Base-by-base conservation (phyloP, 2,797 vertebrate genomes). In the Pipistrellus pygmaeus region DNA sequence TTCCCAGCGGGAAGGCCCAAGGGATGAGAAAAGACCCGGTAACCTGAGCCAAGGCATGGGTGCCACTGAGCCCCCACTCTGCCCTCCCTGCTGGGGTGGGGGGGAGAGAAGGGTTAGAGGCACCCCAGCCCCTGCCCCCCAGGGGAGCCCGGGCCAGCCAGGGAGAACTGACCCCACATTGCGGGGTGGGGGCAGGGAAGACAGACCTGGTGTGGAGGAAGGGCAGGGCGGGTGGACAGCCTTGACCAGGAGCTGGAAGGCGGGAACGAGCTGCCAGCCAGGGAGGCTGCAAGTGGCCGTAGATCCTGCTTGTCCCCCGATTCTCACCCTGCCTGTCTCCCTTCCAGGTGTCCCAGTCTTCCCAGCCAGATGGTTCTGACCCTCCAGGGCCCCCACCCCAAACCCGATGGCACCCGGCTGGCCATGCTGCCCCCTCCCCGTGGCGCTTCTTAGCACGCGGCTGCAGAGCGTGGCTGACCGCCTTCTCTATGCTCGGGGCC, bases 281-380 rank as follows among this genome's bases (percentile, higher is more conserved):
- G 38, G 71, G 69, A 8, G 35, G 46, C 44, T 44, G 44, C 44
- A 11, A 44, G 11, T 0, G n/a, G 35, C 14, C 21, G 1, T 27
- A 7, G 55, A 6, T 44, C 76, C 18, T 11, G 27, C 53, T 9
- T 3, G 30, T 35, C 21, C 27, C 27, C 15, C 1, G 2, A 20
- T 44, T 62, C 78, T 96, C 83, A 90, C 9, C 25, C 21, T 20
- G 5, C 18, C 48, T 62, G 5, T 93, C 76, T 95, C 7, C 91
- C 85, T 94, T 92, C 66, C 62, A 97, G 97, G 96, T 18, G 62
- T 46, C 15, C 73, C 27, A 15, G 30, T 27, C 32, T 83, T 93
- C 75, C 13, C 78, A n/a, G 15, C 75, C 60, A 27, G 72, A 46
- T 6, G 88, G 14, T 44, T 87, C 57, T 71, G 91, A 84, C 57